Conservation (phyloP, 2,797 vertebrate species). For the Thaleichthys pacificus region DNA sequence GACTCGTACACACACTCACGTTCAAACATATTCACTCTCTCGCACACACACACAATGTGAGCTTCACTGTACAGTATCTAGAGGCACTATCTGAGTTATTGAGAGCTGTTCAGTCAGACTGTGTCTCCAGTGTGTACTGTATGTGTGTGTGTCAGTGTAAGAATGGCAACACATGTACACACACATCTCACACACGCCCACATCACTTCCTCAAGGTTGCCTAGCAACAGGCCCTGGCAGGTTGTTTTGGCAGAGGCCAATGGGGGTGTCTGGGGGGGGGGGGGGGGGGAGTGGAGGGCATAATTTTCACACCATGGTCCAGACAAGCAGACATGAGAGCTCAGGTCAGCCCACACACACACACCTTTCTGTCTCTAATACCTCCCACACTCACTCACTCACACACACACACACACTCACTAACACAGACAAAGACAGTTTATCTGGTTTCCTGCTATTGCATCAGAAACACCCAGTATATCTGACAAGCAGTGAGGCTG, state of each 20-base stretch:
- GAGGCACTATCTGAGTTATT: background rate
- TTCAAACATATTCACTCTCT: too few species aligned
- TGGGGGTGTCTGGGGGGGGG: slow-evolving; percentile 33
- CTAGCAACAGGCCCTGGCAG: slow-evolving; percentile 75
- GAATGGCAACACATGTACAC: background rate
- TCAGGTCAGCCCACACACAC: slow-evolving; percentile 13
- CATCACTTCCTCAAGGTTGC: slow-evolving; percentile 64
- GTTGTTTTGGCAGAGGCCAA: slow-evolving; percentile 48
- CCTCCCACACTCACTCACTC: slow-evolving; percentile 27
- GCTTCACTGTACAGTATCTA: background rate
- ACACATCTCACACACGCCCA: slow-evolving; percentile 15
- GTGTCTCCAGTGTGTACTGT: background rate
- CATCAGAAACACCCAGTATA: slow-evolving; percentile 57
- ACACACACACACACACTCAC: slow-evolving; percentile 28
- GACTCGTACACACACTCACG: background rate
- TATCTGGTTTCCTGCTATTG: slow-evolving; percentile 56
- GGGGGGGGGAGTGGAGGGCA: slow-evolving; percentile 25
- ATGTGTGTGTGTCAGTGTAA: background rate
- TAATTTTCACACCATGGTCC: slow-evolving; percentile 68
- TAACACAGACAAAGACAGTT: background rate
- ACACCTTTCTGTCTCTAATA: background rate
- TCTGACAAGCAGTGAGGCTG: slow-evolving; percentile 35
- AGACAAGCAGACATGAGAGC: slow-evolving; percentile 55
- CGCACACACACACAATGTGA: too few species aligned
- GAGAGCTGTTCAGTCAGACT: too few species aligned